Base-by-base conservation (phyloP, 2,888 invertebrate genomes). In the Orthosia incerta region DNA sequence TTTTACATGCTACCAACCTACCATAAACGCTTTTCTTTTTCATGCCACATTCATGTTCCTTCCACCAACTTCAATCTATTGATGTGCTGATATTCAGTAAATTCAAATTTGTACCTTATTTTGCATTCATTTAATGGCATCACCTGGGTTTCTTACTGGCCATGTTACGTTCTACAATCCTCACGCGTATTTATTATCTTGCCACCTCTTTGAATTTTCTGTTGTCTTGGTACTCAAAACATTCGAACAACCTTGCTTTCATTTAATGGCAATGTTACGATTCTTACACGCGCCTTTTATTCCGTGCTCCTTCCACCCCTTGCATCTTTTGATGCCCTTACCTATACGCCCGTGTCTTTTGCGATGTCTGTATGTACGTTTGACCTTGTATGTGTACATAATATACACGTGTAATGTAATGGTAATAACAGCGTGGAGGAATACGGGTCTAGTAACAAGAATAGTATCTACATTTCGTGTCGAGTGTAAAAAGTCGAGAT, bases 271-370 rank as follows among this genome's bases (percentile, higher is more conserved):
- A n/a, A n/a, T n/a, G n/a, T n/a, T n/a, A 15, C 26, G 12, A 48
- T n/a, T 31, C 48, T 0, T n/a, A 48, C 71, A 56, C 48, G 48
- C 3, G 23, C 23, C 12, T n/a, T 20, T 4, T n/a, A 0, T 5
- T 71, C n/a, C 51, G 11, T 11, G 26, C 51, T 31, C 20, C 15
- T 50, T 72, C 56, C 39, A 50, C 1, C 23, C 20, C 9, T n/a
- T 50, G 48, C 57, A 26, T 50, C 57, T 56, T 26, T 57, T 57
- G 71, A 71, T 71, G 13, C 45, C 71, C 48, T 3, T 20, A 18
- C 7, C 4, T 69, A 55, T 5, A 56, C 23, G 3, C 0, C 55
- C n/a, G 53, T 20, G 9, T 12, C 1, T 4, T 16, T 71, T 70
- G n/a, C 12, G 15, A 23, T 48, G 3, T 55, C 20, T 20, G 23